Base-by-base conservation (phyloP, 2,797 vertebrate genomes). In the Sebastolobus altivelis region DNA sequence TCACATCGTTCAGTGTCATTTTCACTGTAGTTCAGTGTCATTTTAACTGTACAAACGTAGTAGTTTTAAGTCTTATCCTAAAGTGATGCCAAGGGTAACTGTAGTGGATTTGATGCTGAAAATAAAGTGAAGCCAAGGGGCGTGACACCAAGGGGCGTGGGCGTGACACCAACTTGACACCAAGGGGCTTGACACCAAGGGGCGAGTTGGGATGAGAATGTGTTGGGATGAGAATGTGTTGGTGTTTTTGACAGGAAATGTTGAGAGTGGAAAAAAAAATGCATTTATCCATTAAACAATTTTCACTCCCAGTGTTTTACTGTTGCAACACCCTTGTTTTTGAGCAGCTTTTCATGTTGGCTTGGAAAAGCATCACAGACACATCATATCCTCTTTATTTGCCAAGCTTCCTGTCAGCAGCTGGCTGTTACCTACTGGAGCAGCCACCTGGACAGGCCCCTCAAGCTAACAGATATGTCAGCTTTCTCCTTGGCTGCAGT, bases 391-490 rank as follows among this genome's bases (percentile, higher is more conserved):
- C 77, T 73, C 63, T 81, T 84, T 84, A 82, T 82, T 88, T 91
- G 79, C 88, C 85, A 91, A 72, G 82, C 86, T 87, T 90, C 82
- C 88, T 91, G 87, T 86, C 88, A 89, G 87, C 80, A 79, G 74
- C 87, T 92, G 90, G 80, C 88, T 92, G 89, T 87, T 89, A 90
- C 90, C 90, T 87, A 81, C 80, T 83, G 80, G 74, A 88, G 85
- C 84, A 88, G 85, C 86, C 89, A 88, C 90, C 85, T 91, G 91
- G 88, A 90, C 83, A 82, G 91, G 72, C 80, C 85, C 92, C 84
- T 74, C 75, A 82, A 90, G 92, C 90, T 93, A 93, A 94, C 89
- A 92, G 91, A 94, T 89, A 89, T 95, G 93, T 94, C 93, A 91
- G 87, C 88, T 88, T 93, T 93, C 87, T 92, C 91, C 86, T 93